Evolutionary conservation across 1,140 invertebrate species (phyloP).

Genomic region (Trichomalopsis sarcophagae): DNA sequence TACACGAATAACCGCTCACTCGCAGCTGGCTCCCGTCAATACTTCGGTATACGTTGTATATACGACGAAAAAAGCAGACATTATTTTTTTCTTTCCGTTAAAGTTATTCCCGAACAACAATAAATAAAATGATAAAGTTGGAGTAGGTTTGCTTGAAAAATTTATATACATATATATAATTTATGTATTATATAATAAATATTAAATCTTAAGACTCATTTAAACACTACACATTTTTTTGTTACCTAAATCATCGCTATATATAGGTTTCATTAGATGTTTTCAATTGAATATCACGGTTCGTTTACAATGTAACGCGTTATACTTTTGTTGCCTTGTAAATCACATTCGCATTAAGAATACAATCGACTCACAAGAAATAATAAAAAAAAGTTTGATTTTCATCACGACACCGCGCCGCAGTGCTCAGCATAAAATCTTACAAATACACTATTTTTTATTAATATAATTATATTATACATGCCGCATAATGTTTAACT

Average conservation of each 20-base stretch:
- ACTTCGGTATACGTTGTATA: too few species aligned
- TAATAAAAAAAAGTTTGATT: slow-evolving; percentile 4
- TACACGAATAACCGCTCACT: background rate
- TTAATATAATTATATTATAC: background rate
- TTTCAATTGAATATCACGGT: slow-evolving; percentile 29
- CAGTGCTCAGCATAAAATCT: slow-evolving; percentile 28
- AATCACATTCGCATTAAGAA: slow-evolving; percentile 26
- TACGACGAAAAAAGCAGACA: background rate
- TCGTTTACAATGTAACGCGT: background rate
- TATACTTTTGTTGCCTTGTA: slow-evolving; percentile 2
- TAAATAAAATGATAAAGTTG: background rate
- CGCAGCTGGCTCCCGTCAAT: too few species aligned
- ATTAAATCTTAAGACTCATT: slow-evolving; percentile 47
- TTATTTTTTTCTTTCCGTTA: background rate
- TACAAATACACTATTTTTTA: slow-evolving; percentile 32
- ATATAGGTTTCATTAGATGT: slow-evolving; percentile 26
- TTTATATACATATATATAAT: slow-evolving; percentile 24
- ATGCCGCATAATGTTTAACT: slow-evolving; percentile 18
- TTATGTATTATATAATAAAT: slow-evolving; percentile 47
- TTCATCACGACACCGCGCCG: slow-evolving; percentile 35
- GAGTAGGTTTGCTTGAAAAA: slow-evolving; percentile 28
- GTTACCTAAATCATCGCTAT: slow-evolving; percentile 5
- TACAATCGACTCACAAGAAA: slow-evolving; percentile 25
- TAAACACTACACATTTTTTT: slow-evolving; percentile 22
- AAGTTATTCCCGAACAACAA: background rate